Base-by-base conservation (phyloP, 2,888 invertebrate genomes). In the Formica aserva region DNA sequence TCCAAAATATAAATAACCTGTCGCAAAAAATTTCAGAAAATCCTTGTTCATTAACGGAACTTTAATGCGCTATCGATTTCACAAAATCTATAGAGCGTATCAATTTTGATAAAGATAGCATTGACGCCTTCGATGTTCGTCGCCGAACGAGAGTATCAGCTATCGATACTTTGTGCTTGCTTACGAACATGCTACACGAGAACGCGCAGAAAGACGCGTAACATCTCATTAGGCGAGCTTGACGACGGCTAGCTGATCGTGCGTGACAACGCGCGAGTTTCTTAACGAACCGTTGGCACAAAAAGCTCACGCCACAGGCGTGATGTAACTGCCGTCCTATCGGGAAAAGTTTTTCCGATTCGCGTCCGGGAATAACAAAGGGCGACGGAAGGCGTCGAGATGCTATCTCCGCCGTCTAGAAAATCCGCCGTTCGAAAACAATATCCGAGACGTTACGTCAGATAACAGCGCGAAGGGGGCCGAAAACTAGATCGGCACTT, bases 401-500 rank as follows among this genome's bases (percentile, higher is more conserved):
- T 29, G 67, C 60, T 29, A 82, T 82, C 82, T 67, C 62, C 76
- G 48, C 41, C 55, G 66, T 35, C 57, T 41, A 66, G 67, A 55
- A 26, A 29, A 67, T 22, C n/a, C 77, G 55, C 32, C 45, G 78
- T 26, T 78, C 75, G 83, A 85, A 83, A 87, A 86, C 86, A 86
- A 86, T 88, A 83, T 83, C 83, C 55, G 38, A 81, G 87, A 84
- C 83, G 86, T 83, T 75, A 75, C 86, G 84, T 48, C n/a, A 71
- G 71, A 78, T 78, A 8, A 45, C 38, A 15, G 18, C 32, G 57
- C 60, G 45, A 78, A 1, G n/a, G 9, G 82, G 75, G 78, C 76
- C 83, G 88, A 85, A 85, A 86, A 86, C 86, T 89, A 78, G 85
- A 86, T 87, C 88, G 82, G 83, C 86, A 82, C 84, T 87, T 87